A percentile compares a stretch with the other conserved stretches of the same genome.
These are phyloP conservation scores for Parapsyche elsis DNA, from an alignment of 1,140 invertebrate species.

Conservation along the genomic window DNA sequence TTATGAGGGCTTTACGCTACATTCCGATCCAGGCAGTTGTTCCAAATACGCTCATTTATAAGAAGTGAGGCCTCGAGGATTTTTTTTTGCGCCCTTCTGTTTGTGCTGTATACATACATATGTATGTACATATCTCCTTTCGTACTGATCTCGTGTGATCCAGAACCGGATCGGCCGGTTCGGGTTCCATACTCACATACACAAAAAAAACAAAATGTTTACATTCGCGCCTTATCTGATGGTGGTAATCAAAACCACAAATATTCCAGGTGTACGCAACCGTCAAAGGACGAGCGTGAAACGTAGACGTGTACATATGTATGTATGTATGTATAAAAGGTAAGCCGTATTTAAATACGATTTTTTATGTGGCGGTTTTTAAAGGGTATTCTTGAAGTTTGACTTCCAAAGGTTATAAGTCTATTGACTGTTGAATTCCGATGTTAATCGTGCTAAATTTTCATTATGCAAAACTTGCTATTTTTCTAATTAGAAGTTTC, in stretches of 20 bases:
- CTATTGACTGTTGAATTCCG: no score
- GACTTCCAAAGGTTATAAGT: no score
- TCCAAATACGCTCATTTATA: not conserved
- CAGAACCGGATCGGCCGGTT: slow-evolving; percentile 35
- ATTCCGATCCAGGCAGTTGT: slow-evolving; percentile 24
- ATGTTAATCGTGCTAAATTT: no score
- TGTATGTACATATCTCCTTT: slow-evolving; percentile 1
- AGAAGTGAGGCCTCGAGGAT: not conserved
- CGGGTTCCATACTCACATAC: not conserved
- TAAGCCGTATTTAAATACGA: not conserved
- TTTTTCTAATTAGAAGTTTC: no score
- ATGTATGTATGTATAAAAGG: not conserved
- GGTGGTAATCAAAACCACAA: slow-evolving; percentile 41
- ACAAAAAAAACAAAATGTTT: slow-evolving; percentile 36
- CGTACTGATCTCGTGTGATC: slow-evolving; percentile 17
- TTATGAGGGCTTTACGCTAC: slow-evolving; percentile 16
- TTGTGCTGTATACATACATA: not conserved
- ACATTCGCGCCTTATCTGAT: slow-evolving; percentile 43
- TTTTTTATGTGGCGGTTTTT: no score
- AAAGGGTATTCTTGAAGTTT: no score
- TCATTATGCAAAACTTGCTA: no score
- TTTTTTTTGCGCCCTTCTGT: slow-evolving; percentile 45
- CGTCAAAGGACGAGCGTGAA: not conserved
- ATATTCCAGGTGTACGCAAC: slow-evolving; percentile 16
- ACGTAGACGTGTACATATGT: not conserved